Evolutionary conservation across 2,797 vertebrate species (phyloP).

Genomic region (Sebastes melanostomus): DNA sequence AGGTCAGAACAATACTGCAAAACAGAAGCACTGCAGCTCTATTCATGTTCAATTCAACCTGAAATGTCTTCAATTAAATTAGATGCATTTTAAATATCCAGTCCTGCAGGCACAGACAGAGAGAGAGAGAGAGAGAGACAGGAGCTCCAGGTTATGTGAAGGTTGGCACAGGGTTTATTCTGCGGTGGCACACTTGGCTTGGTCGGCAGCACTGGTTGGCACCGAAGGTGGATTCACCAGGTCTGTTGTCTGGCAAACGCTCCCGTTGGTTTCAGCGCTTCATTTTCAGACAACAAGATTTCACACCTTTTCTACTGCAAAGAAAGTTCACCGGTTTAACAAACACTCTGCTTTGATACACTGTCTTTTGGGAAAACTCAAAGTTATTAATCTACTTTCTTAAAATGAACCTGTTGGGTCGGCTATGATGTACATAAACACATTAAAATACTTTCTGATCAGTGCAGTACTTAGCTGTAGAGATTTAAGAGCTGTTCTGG

Average conservation of each 20-base stretch:
- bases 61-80: not conserved
- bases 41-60: not conserved
- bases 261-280: not conserved
- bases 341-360: not conserved
- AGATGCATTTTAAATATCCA: not conserved
- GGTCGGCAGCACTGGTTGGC: not conserved
- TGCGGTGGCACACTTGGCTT: conserved; percentile 5
- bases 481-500: not conserved
- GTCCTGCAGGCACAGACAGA: not conserved
- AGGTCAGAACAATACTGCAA: not conserved
- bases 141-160: not conserved
- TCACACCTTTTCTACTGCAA: conserved; percentile 2
- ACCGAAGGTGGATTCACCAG: not conserved
- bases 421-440: not conserved
- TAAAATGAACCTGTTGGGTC: not conserved
- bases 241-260: conserved; percentile 10
- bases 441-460: not conserved
- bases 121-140: not conserved
- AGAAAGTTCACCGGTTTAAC: not conserved
- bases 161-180: not conserved
- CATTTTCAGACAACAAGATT: not conserved
- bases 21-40: not conserved
- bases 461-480: not conserved
- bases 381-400: not conserved
- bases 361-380: not conserved